Conservation (phyloP, 2,113 vertebrate genomes). For the Thinocorus orbignyianus region DNA sequence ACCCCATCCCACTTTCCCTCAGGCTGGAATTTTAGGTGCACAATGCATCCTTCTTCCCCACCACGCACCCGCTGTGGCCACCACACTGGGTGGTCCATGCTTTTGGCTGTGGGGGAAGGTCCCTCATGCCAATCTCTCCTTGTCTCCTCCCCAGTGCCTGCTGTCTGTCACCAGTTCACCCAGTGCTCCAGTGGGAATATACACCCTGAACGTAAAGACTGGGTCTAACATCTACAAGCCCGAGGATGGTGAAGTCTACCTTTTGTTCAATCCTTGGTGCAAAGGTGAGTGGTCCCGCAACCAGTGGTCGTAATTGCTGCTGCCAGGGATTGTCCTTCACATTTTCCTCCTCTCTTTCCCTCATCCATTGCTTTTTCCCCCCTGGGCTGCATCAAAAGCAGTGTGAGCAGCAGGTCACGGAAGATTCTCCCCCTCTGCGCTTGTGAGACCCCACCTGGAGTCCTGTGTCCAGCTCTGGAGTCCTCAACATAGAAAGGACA, state of each 20-base stretch:
- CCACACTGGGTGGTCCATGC: accelerated
- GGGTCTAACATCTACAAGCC: neutral
- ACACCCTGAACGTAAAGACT: conserved; percentile 45
- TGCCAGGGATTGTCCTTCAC: neutral
- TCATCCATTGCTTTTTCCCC: neutral
- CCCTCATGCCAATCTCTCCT: accelerated
- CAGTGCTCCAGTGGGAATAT: conserved; percentile 60
- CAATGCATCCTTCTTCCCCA: neutral
- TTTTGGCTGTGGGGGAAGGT: neutral
- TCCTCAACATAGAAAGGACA: too few relatives aligned
- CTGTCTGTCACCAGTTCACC: conserved; percentile 50
- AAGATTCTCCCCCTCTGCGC: too few relatives aligned
- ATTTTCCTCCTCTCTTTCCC: neutral
- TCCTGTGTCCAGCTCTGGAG: too few relatives aligned
- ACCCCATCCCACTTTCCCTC: neutral
- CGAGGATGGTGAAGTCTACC: neutral
- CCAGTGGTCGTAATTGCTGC: neutral
- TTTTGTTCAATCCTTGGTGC: conserved; percentile 78
- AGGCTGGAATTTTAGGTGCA: neutral
- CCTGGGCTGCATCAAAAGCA: too few relatives aligned
- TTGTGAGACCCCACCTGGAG: too few relatives aligned
- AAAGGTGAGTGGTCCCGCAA: conserved; percentile 32
- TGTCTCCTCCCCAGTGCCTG: conserved; percentile 47
- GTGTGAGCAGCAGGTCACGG: too few relatives aligned
- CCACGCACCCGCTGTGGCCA: accelerated